Conservation (phyloP, 2,888 invertebrate species). For the Tetragonisca angustula region DNA sequence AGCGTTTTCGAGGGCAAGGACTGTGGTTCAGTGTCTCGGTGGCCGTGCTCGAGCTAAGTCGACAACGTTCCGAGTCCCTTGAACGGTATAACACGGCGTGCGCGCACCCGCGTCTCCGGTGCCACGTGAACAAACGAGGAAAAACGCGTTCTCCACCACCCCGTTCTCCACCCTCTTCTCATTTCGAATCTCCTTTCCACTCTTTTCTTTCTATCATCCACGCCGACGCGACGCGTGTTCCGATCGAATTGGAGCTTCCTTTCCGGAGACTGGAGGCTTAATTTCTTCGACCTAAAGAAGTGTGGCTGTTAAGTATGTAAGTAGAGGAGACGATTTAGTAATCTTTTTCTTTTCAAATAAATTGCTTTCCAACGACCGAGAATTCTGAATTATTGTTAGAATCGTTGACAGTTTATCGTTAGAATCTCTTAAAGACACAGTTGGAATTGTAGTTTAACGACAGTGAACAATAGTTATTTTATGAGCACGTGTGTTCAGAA, state of each 20-base stretch:
- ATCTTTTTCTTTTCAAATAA: too few relatives aligned
- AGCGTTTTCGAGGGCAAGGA: conserved; percentile 56
- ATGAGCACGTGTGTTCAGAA: too few relatives aligned
- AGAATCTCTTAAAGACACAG: too few relatives aligned
- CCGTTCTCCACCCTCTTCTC: not conserved
- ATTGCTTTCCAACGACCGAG: too few relatives aligned
- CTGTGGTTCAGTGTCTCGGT: conserved; percentile 47
- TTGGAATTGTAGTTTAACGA: too few relatives aligned
- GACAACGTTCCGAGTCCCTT: not conserved
- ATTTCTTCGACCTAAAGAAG: not conserved
- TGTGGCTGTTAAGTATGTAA: conserved; percentile 12
- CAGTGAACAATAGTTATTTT: too few relatives aligned
- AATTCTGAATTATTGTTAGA: too few relatives aligned
- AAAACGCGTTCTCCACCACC: conserved; percentile 8
- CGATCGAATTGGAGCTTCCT: not conserved
- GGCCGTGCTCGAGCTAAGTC: conserved; percentile 35
- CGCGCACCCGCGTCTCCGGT: not conserved
- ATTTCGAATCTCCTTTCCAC: not conserved
- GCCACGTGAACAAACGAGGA: conserved; percentile 49
- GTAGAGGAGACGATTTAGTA: not conserved
- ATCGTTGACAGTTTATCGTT: too few relatives aligned
- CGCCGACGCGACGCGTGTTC: conserved; percentile 32
- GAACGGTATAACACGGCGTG: not conserved
- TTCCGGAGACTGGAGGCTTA: not conserved
- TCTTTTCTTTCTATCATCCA: not conserved